Base-by-base conservation (phyloP, 2,888 invertebrate genomes). In the Pilophorus perplexus region DNA sequence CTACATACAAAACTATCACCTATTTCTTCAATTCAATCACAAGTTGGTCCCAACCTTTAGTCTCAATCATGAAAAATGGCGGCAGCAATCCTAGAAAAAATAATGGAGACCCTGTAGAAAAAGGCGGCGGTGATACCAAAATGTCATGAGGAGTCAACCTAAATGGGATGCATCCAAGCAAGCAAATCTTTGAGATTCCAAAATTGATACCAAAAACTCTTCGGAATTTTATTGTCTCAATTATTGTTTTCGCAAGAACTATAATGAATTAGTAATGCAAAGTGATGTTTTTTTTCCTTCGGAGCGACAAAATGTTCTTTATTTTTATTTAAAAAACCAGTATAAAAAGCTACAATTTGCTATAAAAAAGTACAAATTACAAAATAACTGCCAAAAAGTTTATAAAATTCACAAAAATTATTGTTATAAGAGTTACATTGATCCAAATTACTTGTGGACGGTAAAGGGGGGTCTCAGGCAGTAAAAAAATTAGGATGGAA, bases 331-430 rank as follows among this genome's bases (percentile, higher is more conserved):
- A 44, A 27, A 33, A 40, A 40, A 57, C 38, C 57, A 3, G 59
- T 59, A 59, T 59, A 59, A 59, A 59, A 59, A 59, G 59, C 59
- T 59, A 59, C 59, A 52, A 42, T 38, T 38, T 20, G 38, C 57
- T 40, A 57, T 23, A 23, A 38, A 42, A 42, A 25, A 42, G 27
- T 59, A 59, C 25, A 59, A 59, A 59, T 42, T 59, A n/a, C n/a
- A 59, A 59, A 14, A 33, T 40, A 40, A 59, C 23, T 42, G 27
- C n/a, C n/a, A n/a, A n/a, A n/a, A n/a, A n/a, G n/a, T n/a, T n/a
- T 59, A 59, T 42, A 59, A 42, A 59, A 59, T 38, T 59, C 57
- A 25, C 42, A 42, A 59, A 59, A 40, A 55, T 25, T 52, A 59
- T 40, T 25, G 59, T 59, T 59, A n/a, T 14, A 42, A 38, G 16